Evolutionary conservation across 2,113 vertebrate genomes (phyloP).

Genomic region (Trogon melanurus): DNA sequence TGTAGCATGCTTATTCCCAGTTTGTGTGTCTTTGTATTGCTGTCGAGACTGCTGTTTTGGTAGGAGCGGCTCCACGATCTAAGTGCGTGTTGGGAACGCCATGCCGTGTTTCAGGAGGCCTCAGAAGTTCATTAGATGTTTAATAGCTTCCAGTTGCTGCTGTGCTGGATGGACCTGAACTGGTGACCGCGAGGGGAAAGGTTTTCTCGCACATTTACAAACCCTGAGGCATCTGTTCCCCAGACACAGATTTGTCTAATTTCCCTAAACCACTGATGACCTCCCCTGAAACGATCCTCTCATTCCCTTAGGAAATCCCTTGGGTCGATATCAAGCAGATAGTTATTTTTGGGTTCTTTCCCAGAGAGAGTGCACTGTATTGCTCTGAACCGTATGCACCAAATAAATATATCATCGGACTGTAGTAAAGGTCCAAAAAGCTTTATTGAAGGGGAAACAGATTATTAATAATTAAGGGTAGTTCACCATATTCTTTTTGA

Average conservation of each 20-base stretch:
- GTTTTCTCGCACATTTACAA: conserved; percentile 49
- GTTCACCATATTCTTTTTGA: conserved; percentile 37
- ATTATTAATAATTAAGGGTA: conserved; percentile 62
- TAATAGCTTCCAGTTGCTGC: conserved; percentile 43
- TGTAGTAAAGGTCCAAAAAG: conserved; percentile 32
- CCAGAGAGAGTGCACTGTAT: conserved; percentile 50
- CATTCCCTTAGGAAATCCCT: conserved; percentile 58
- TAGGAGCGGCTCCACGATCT: neutral
- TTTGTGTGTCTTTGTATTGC: neutral
- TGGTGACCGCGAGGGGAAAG: conserved; percentile 43
- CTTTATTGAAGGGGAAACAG: conserved; percentile 38
- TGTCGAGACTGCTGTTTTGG: neutral
- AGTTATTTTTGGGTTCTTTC: conserved; percentile 64
- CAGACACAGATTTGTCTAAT: conserved; percentile 55
- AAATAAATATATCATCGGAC: conserved; percentile 30
- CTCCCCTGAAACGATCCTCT: conserved; percentile 36
- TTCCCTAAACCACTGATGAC: conserved; percentile 44
- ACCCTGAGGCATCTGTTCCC: conserved; percentile 56
- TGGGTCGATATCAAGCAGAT: conserved; percentile 56
- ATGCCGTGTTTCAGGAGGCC: conserved; percentile 11
- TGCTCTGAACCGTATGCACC: conserved; percentile 40
- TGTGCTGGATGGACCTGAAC: conserved; percentile 31
- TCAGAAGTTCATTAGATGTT: conserved; percentile 42
- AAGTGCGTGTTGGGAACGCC: neutral
- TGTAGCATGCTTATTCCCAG: neutral